Base-by-base conservation (phyloP, 2,113 vertebrate species). In the Phyllostomus discolor region DNA sequence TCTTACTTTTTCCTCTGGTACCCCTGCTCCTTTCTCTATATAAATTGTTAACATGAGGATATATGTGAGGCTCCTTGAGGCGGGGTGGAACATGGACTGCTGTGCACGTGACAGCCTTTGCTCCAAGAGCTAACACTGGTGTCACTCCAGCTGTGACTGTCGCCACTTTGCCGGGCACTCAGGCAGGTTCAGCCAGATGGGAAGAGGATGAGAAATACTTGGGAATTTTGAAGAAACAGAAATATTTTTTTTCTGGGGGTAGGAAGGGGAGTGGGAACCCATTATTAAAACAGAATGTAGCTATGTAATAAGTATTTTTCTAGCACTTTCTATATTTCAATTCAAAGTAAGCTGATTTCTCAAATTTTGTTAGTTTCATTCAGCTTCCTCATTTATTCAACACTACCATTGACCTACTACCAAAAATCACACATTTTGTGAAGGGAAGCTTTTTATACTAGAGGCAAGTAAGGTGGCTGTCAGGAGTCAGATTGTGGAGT, bases 81-180 rank as follows among this genome's bases (percentile, higher is more conserved):
- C 15, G 10, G 3, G 14, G 0, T 57, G 35, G 72, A 57, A 38
- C 3, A 0, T 33, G 31, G 79, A 19, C 20, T 59, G 46, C 16
- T 1, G 1, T 48, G 14, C 5, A 19, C 22, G 0, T 12, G 62
- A 7, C 19, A 52, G 33, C n/a, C 1, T 22, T 19, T 62, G 1
- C 43, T 85, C 12, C 0, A 2, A 54, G 52, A 3, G 24, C 15
- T 46, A 2, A 33, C 7, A 1, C 70, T 9, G 22, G 31, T 10
- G 14, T 87, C 66, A 12, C 16, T 46, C 41, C 19, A 64, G 54
- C 33, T 38, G 33, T 20, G n/a, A 41, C 48, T 17, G 10, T 48
- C 9, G 5, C 70, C 3, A 0, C 24, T n/a, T 72, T 43, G 7
- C 69, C 17, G 4, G 48, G 10, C 78, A 28, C 3, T 62, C 62